phyloP scores from a whole-genome alignment of 2,797 vertebrate genomes.

The Oophaga sylvatica region DNA sequence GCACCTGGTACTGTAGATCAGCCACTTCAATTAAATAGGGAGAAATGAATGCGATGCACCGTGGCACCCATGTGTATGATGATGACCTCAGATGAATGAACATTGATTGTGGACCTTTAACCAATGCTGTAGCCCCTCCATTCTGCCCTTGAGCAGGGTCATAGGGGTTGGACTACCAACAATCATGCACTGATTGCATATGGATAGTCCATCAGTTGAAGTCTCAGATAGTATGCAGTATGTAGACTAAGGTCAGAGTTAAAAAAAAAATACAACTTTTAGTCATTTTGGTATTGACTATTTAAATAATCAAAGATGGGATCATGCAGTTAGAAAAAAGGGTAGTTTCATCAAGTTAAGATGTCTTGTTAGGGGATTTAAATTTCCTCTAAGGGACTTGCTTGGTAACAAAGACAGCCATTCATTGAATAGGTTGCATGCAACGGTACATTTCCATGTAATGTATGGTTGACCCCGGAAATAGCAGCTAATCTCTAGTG shows the following conservation, averaged over 20 bases:
- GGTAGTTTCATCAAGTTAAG: background rate
- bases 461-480: background rate
- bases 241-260: background rate
- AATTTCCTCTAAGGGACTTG: too few relatives aligned
- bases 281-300: background rate
- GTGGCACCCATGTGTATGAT: background rate
- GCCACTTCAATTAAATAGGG: background rate
- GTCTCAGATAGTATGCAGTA: too few relatives aligned
- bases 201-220: too few relatives aligned
- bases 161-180: background rate
- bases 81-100: background rate
- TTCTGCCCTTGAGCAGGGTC: background rate
- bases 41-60: background rate
- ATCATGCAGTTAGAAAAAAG: background rate
- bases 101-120: background rate
- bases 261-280: background rate
- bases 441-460: background rate
- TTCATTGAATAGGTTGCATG: background rate
- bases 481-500: background rate
- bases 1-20: background rate
- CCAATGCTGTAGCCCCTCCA: background rate
- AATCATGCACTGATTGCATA: too few relatives aligned
- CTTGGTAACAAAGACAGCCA: background rate
- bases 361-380: background rate
- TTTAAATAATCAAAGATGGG: background rate